phyloP scores from a whole-genome alignment of 2,888 invertebrate genomes.

The Trissolcus brochymenae region DNA sequence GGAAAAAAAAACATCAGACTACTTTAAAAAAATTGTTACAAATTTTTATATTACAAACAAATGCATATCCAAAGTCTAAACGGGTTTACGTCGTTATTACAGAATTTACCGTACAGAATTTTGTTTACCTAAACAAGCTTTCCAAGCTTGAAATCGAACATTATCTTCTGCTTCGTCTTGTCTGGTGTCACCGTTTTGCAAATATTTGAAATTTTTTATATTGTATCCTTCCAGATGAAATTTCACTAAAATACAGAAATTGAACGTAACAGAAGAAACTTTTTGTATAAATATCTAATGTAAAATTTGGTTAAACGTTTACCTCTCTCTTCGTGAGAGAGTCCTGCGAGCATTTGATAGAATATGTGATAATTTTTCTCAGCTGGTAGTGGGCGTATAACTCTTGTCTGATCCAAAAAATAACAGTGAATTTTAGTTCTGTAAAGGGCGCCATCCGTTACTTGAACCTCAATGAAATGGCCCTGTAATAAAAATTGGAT shows the following conservation, averaged over 20 bases:
- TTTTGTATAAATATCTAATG: no score
- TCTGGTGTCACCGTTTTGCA: conserved; percentile 84
- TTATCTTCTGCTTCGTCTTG: conserved; percentile 86
- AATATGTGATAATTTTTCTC: conserved; percentile 98
- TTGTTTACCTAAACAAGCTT: conserved; percentile 84
- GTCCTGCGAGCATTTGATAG: conserved; percentile 95
- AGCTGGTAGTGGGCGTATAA: conserved; percentile 88
- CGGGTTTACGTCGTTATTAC: no score
- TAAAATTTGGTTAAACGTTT: no score
- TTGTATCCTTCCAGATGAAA: conserved; percentile 92
- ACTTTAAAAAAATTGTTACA: background rate
- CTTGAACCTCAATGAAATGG: conserved; percentile 96
- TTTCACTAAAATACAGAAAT: conserved; percentile 79
- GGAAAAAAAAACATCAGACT: background rate
- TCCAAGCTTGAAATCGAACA: conserved; percentile 91
- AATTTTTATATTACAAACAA: no score
- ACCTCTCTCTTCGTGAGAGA: conserved; percentile 89
- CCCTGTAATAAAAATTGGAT: conserved; percentile 80
- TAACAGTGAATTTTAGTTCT: conserved; percentile 97
- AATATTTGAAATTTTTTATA: conserved; percentile 87
- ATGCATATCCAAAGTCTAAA: no score
- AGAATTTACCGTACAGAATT: no score
- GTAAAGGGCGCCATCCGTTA: conserved; percentile 95
- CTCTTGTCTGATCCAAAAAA: conserved; percentile 94
- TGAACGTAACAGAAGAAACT: background rate